phyloP scores from a whole-genome alignment of 2,888 invertebrate genomes.

The Idaea dimidiata region DNA sequence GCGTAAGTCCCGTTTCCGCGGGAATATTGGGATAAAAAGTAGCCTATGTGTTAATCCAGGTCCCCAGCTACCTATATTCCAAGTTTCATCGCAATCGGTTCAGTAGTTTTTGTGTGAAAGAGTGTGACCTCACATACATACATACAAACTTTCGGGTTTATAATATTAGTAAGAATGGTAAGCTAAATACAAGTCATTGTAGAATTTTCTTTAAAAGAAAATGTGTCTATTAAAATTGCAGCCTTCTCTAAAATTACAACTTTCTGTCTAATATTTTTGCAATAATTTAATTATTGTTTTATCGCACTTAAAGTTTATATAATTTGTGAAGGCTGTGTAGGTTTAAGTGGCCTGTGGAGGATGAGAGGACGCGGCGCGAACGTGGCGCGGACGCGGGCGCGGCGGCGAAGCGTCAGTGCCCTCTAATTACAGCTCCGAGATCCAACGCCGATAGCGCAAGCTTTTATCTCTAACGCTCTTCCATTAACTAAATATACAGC shows the following conservation, averaged over 20 bases:
- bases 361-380: conserved; percentile 43
- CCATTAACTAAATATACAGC: conserved; percentile 80
- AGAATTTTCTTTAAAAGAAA: too few relatives aligned
- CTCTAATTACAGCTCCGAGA: conserved; percentile 70
- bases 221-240: too few relatives aligned
- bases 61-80: too few relatives aligned
- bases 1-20: too few relatives aligned
- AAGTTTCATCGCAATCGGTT: too few relatives aligned
- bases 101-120: too few relatives aligned
- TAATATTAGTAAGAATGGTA: too few relatives aligned
- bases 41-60: too few relatives aligned
- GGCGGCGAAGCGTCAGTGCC: conserved; percentile 41
- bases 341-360: conserved; percentile 73
- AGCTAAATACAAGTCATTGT: too few relatives aligned
- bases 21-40: too few relatives aligned
- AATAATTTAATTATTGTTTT: conserved; percentile 25
- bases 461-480: conserved; percentile 77
- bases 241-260: not conserved
- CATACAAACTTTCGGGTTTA: too few relatives aligned
- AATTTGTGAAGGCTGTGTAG: conserved; percentile 60
- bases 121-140: too few relatives aligned
- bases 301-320: conserved; percentile 54
- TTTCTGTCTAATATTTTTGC: conserved; percentile 14
- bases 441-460: conserved; percentile 68
- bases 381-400: conserved; percentile 22